Conservation (phyloP, 2,888 invertebrate species). For the Ariolimax columbianus region DNA sequence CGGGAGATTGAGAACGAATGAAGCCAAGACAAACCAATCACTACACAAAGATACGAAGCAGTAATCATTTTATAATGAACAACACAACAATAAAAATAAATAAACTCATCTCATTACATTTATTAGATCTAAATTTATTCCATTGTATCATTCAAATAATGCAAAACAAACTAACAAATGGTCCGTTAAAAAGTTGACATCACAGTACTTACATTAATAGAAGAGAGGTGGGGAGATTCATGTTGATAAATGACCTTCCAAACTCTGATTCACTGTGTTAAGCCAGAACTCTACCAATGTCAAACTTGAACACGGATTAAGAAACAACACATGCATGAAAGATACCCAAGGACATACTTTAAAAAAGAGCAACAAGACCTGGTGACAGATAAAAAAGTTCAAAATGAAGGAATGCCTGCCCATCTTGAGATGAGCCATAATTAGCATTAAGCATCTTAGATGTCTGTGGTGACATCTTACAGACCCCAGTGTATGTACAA, state of each 20-base stretch:
- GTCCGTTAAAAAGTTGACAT: neutral
- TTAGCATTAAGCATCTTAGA: too few relatives aligned
- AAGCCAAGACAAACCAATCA: too few relatives aligned
- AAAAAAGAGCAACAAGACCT: too few relatives aligned
- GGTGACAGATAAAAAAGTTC: too few relatives aligned
- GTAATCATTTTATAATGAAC: neutral
- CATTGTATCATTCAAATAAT: neutral
- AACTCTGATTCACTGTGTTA: too few relatives aligned
- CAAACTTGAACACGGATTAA: neutral
- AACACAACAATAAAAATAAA: neutral
- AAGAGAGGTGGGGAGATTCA: neutral
- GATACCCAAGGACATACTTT: neutral
- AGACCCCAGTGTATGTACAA: neutral
- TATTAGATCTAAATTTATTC: neutral
- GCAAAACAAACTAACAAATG: neutral
- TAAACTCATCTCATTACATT: neutral
- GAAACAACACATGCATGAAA: neutral
- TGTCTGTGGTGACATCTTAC: too few relatives aligned
- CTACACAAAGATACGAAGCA: neutral
- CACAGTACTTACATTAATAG: neutral
- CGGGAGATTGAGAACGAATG: too few relatives aligned
- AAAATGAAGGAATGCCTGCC: too few relatives aligned
- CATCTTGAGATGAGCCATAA: too few relatives aligned
- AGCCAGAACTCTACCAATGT: neutral
- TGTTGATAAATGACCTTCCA: neutral